phyloP scores from a whole-genome alignment of 2,113 vertebrate species.

The Tragulus kanchil region DNA sequence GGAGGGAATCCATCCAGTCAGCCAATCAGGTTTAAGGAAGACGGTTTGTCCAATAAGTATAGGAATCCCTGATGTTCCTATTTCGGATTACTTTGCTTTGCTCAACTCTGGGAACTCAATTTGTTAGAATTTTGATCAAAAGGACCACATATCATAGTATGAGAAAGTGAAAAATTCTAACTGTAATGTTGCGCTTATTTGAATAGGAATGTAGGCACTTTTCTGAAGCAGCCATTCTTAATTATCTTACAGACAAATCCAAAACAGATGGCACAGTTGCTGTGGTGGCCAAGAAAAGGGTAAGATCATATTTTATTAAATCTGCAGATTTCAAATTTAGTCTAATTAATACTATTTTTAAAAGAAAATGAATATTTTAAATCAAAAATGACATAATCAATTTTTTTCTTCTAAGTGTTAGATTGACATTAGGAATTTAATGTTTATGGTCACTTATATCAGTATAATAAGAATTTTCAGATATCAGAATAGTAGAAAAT shows the following conservation, averaged over 20 bases:
- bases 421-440: slow-evolving; percentile 6
- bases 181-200: background rate
- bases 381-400: background rate
- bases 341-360: slow-evolving; percentile 33
- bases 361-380: slow-evolving; percentile 62
- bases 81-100: slow-evolving; percentile 11
- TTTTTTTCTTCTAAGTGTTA: slow-evolving; percentile 5
- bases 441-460: slow-evolving; percentile 2
- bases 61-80: background rate
- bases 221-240: slow-evolving; percentile 51
- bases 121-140: slow-evolving; percentile 61
- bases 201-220: background rate
- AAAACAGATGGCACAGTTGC: slow-evolving; percentile 49
- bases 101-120: background rate
- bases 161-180: slow-evolving; percentile 20
- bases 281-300: slow-evolving; percentile 66
- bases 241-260: slow-evolving; percentile 71
- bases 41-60: background rate
- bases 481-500: slow-evolving; percentile 30
- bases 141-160: background rate
- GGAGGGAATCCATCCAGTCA: background rate
- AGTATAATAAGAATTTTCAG: background rate
- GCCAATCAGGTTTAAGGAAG: background rate
- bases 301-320: slow-evolving; percentile 59
- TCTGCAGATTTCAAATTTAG: slow-evolving; percentile 47